Conservation (phyloP, 2,888 invertebrate species). For the Eupithecia tripunctaria region DNA sequence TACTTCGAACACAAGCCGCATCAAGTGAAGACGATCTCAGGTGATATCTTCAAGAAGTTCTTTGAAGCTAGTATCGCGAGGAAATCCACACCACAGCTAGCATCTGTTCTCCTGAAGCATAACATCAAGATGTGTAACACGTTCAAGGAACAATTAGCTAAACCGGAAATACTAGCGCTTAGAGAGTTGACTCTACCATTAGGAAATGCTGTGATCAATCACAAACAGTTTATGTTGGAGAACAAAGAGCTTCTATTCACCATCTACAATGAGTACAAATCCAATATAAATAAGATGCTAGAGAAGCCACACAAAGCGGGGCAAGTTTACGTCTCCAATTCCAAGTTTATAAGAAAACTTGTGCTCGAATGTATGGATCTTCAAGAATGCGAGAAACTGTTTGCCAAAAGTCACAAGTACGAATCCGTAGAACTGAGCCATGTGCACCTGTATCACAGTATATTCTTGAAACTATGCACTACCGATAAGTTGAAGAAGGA, state of each 20-base stretch:
- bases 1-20: conserved; percentile 87
- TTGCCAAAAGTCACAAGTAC: conserved; percentile 86
- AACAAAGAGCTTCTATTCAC: conserved; percentile 76
- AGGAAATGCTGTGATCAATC: conserved; percentile 75
- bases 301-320: conserved; percentile 89
- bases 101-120: conserved; percentile 83
- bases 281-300: conserved; percentile 86
- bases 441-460: conserved; percentile 79
- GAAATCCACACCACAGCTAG: conserved; percentile 85
- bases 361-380: conserved; percentile 85
- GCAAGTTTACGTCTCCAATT: conserved; percentile 86
- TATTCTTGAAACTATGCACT: conserved; percentile 80
- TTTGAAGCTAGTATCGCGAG: conserved; percentile 79
- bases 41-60: conserved; percentile 82
- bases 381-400: conserved; percentile 83
- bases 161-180: conserved; percentile 79
- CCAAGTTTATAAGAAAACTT: conserved; percentile 83
- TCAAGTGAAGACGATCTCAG: conserved; percentile 76
- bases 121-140: conserved; percentile 75
- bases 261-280: conserved; percentile 85
- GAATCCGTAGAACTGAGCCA: conserved; percentile 86
- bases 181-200: conserved; percentile 87
- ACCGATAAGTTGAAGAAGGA: conserved; percentile 66
- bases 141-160: conserved; percentile 75
- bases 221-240: conserved; percentile 69